Evolutionary conservation across 2,888 invertebrate genomes (phyloP), one percentile per base, ranked within the genome.

Genomic region (Parelbella ahira): DNA sequence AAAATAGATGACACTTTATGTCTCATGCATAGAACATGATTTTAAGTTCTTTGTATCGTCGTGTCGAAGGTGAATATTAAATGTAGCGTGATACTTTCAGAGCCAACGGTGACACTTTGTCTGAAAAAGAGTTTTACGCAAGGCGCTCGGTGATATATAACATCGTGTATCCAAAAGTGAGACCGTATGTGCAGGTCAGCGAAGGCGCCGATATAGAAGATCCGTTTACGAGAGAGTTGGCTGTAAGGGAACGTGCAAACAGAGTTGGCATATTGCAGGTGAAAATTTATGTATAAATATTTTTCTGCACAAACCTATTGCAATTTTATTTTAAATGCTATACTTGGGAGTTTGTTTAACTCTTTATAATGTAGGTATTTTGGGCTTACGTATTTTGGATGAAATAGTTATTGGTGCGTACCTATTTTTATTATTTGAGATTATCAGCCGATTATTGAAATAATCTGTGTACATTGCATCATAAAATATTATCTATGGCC

Each of bases 171-270:
- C 93, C 93, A 0, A 82, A 83, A 0, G 83, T 88, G 23, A 90
- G 86, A 48, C 88, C 92, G 0, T 91, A 90, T 48, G 86, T 76
- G 15, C 58, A 88, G 37, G 90, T 89, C 44, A 92, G 95, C 51
- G 91, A 91, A 51, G 90, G 90, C 1, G 64, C 89, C 30, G 63
- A 72, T 2, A 60, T 88, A 0, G 72, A 63, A 0, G 92, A 92
- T 60, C 89, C 90, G 0, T 89, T 96, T 30, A 88, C 93, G 32
- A 74, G 89, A 30, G 93, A 93, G 55, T 74, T 96, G 45, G 92
- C 94, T 2, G 63, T 89, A 1, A 89, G 96, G 11, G 96, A 96
- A 70, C 82, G 91, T 32, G 89, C 91, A 0, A 96, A 96, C 63
- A 88, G 93, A 58, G 88, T 91, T 47, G 94, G 94, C 13, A 89